These are phyloP conservation scores for Lymantria monacha DNA, from an alignment of 2,888 invertebrate genomes.

Conservation along the genomic window DNA sequence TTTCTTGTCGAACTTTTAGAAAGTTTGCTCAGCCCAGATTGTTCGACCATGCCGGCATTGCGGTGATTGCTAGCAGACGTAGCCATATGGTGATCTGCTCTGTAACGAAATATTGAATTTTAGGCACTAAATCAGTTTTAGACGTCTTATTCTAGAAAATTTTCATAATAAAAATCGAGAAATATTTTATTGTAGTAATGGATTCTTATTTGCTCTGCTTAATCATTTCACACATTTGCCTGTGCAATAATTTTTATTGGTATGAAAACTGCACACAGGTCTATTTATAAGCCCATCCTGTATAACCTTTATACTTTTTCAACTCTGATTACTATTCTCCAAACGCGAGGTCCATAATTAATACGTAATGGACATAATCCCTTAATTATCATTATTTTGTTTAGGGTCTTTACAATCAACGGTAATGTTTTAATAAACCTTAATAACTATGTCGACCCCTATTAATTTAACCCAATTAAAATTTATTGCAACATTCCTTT, in stretches of 20 bases:
- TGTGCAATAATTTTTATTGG: conserved; percentile 8
- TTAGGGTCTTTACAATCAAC: conserved; percentile 17
- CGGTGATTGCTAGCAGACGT: conserved; percentile 26
- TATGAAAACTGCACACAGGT: conserved; percentile 21
- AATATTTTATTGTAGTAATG: too few species aligned
- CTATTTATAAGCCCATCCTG: conserved; percentile 41
- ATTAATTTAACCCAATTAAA: too few species aligned
- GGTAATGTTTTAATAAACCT: conserved; percentile 14
- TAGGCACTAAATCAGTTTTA: conserved; percentile 9
- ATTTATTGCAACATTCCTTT: too few species aligned
- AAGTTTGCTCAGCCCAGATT: conserved; percentile 45
- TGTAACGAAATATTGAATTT: conserved; percentile 22
- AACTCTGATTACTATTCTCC: conserved; percentile 49
- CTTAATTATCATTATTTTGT: conserved; percentile 28
- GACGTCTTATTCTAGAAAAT: background rate
- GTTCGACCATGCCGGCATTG: conserved; percentile 24
- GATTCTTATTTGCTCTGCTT: too few species aligned
- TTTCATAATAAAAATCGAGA: too few species aligned
- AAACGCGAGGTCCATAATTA: conserved; percentile 49
- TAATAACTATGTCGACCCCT: conserved; percentile 15
- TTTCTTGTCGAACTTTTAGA: conserved; percentile 28
- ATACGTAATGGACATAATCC: conserved; percentile 23
- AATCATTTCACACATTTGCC: conserved; percentile 8
- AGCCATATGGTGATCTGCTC: conserved; percentile 35
- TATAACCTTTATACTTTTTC: conserved; percentile 48